Evolutionary conservation across 2,888 invertebrate genomes (phyloP).

Genomic region (Eulithis prunata): DNA sequence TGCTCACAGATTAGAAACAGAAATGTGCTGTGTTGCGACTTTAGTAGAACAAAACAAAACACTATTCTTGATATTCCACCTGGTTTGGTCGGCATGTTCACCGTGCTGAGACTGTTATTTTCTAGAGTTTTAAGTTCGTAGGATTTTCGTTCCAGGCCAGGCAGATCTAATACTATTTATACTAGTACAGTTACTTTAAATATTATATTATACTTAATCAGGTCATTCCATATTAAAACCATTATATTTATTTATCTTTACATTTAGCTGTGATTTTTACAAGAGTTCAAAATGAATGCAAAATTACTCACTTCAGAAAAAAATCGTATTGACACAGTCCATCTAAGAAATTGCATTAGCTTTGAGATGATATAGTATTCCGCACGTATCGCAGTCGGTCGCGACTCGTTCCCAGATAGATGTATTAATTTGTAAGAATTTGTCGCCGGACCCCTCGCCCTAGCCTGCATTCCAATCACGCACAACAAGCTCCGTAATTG

Average conservation of each 20-base stretch:
- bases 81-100: neutral
- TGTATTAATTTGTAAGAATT: conserved; percentile 85
- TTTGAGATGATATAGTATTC: conserved; percentile 76
- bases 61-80: neutral
- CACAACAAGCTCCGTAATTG: conserved; percentile 82
- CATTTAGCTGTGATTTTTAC: no score
- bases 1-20: conserved; percentile 75
- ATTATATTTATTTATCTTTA: no score
- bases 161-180: no score
- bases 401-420: conserved; percentile 72
- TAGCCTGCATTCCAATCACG: conserved; percentile 80
- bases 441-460: conserved; percentile 78
- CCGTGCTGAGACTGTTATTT: no score
- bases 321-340: conserved; percentile 24
- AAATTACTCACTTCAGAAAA: neutral
- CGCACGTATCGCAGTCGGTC: conserved; percentile 71
- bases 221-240: no score
- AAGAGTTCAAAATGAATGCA: neutral
- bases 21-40: conserved; percentile 47
- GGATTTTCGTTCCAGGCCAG: no score
- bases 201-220: no score
- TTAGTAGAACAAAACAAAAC: conserved; percentile 45
- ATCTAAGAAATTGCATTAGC: conserved; percentile 58
- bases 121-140: no score
- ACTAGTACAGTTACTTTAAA: no score